Percentiles rank a stretch among this genome's conserved stretches.
Evolutionary conservation across 53 echinoderm and acorn worm species (phyloP).

Genomic region (Henricia sp.): DNA sequence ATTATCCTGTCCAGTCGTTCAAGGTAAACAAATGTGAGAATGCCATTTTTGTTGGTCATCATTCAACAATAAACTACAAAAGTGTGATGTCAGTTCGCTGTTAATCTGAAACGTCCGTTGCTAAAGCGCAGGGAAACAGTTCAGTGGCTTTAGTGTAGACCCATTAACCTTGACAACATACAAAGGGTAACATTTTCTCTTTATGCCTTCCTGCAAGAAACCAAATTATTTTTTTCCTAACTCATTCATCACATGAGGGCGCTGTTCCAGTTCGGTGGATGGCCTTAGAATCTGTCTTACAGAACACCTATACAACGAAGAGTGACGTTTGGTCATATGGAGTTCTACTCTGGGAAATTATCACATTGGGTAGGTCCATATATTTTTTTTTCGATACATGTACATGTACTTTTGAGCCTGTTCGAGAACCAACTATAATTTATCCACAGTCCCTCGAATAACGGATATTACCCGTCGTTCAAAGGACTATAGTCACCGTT

Average conservation of each 20-base stretch:
- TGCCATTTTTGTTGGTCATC: background rate
- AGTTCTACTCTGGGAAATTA: slow-evolving; percentile 2
- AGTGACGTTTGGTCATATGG: slow-evolving; percentile 37
- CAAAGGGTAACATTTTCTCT: background rate
- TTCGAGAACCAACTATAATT: too few species aligned
- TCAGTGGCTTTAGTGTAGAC: too few species aligned
- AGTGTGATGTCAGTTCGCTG: background rate
- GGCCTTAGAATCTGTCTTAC: slow-evolving; percentile 26
- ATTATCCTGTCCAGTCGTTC: too few species aligned
- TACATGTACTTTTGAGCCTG: too few species aligned
- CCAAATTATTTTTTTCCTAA: background rate
- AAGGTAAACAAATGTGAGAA: too few species aligned
- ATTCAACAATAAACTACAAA: background rate
- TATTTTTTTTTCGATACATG: too few species aligned
- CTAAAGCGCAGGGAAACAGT: background rate
- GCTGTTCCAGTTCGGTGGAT: slow-evolving; percentile 35
- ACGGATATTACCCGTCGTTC: too few species aligned
- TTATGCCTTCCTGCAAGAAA: background rate
- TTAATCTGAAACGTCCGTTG: background rate
- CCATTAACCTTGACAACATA: too few species aligned
- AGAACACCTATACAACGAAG: slow-evolving; percentile 16
- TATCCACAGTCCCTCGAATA: too few species aligned
- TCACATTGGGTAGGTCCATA: slow-evolving; percentile 5
- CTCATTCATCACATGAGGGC: slow-evolving; percentile 6
- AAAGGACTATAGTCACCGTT: too few species aligned